Percentiles rank a stretch among this genome's conserved stretches.
phyloP scores from a whole-genome alignment of 2,797 vertebrate species.

The Threskiornis aethiopicus region DNA sequence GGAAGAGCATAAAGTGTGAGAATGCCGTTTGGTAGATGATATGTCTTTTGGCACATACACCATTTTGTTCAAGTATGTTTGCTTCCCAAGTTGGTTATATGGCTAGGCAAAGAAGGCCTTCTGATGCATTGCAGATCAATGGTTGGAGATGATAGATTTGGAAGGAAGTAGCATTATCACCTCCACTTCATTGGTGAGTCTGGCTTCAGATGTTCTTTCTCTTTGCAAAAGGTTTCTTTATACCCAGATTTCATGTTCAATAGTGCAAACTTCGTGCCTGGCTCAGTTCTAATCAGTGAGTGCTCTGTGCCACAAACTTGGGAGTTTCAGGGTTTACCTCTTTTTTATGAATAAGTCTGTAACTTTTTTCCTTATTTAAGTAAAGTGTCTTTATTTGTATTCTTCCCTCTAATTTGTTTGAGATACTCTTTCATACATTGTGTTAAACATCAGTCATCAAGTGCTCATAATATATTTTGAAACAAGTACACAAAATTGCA shows the following conservation, averaged over 20 bases:
- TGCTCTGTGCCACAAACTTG: neutral
- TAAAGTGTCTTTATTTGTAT: conserved; percentile 26
- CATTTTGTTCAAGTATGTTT: neutral
- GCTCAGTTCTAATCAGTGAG: neutral
- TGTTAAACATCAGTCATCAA: conserved; percentile 48
- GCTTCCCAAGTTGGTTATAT: neutral
- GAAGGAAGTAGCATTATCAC: neutral
- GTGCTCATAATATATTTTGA: conserved; percentile 42
- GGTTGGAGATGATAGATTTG: neutral
- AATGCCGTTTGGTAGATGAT: neutral
- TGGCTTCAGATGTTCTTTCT: neutral
- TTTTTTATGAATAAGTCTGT: neutral
- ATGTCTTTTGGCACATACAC: rapidly evolving
- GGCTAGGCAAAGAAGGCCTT: neutral
- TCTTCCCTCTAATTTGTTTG: conserved; percentile 47
- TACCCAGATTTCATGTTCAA: neutral
- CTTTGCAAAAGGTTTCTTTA: neutral
- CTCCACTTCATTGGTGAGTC: neutral
- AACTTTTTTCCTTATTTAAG: neutral
- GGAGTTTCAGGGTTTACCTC: neutral
- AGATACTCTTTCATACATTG: conserved; percentile 26
- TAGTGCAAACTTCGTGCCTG: neutral
- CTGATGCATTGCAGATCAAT: neutral
- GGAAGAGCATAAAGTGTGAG: neutral
- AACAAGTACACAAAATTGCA: conserved; percentile 43